A percentile compares a stretch with the other conserved stretches of the same genome.
Conservation (phyloP, 2,113 vertebrate species). For the Heterotis niloticus region DNA sequence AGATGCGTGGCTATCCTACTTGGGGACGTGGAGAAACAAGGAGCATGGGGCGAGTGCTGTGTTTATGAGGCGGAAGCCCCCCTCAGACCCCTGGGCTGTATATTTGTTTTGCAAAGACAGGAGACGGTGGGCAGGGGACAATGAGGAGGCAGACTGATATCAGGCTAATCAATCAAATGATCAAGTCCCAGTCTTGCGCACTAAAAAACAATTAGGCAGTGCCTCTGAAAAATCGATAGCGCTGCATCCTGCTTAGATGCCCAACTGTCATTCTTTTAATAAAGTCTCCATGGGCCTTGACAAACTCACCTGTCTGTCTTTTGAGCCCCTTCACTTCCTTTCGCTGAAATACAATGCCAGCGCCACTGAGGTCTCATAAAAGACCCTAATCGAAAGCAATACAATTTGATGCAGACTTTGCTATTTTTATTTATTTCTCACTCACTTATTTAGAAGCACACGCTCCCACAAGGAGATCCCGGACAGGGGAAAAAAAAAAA, state of each 20-base stretch:
- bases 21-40: slow-evolving; percentile 23
- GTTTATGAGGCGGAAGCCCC: background rate
- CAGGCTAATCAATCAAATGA: slow-evolving; percentile 75
- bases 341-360: slow-evolving; percentile 55
- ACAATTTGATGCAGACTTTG: slow-evolving; percentile 62
- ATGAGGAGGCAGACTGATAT: slow-evolving; percentile 60
- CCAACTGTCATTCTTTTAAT: slow-evolving; percentile 68
- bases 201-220: slow-evolving; percentile 72
- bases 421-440: slow-evolving; percentile 46
- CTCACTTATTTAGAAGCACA: slow-evolving; percentile 60
- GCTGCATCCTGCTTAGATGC: slow-evolving; percentile 66
- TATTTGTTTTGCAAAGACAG: slow-evolving; percentile 7
- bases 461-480: slow-evolving; percentile 54
- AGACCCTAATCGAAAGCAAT: slow-evolving; percentile 71
- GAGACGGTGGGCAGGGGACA: slow-evolving; percentile 45
- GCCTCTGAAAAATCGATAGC: slow-evolving; percentile 66
- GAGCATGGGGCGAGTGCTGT: too few species aligned
- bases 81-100: background rate
- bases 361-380: slow-evolving; percentile 64
- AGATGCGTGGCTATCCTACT: slow-evolving; percentile 38
- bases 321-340: slow-evolving; percentile 50
- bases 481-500: slow-evolving; percentile 31
- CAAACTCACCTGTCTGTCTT: slow-evolving; percentile 54
- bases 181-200: slow-evolving; percentile 64
- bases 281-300: slow-evolving; percentile 55